A percentile compares a stretch with the other conserved stretches of the same genome.
Conservation (phyloP, 1,140 invertebrate species). For the Drosophila bocqueti region DNA sequence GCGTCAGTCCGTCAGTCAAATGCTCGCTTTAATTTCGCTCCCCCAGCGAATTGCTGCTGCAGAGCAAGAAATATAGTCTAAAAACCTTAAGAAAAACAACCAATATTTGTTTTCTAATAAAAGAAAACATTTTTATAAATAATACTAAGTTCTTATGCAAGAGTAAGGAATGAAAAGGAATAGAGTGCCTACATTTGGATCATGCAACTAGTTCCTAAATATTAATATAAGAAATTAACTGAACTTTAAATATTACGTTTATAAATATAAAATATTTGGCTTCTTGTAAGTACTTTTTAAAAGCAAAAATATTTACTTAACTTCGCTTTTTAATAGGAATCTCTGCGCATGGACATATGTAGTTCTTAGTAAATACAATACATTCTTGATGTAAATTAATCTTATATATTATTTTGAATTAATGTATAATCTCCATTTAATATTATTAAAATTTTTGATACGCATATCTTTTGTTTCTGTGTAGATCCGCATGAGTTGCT, state of each 20-base stretch:
- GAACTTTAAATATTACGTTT: not conserved
- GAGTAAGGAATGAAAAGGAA: too few relatives aligned
- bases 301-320: not conserved
- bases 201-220: not conserved
- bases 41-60: slow-evolving; percentile 9
- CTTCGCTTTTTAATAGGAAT: too few relatives aligned
- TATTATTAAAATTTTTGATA: not conserved
- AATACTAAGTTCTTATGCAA: not conserved
- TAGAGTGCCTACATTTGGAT: not conserved
- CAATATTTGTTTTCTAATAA: too few relatives aligned
- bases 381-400: not conserved
- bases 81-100: not conserved
- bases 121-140: not conserved
- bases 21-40: slow-evolving; percentile 48
- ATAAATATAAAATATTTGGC: too few relatives aligned
- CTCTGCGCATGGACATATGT: too few relatives aligned
- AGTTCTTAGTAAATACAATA: too few relatives aligned
- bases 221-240: not conserved
- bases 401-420: not conserved
- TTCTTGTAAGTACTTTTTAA: not conserved
- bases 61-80: not conserved
- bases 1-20: slow-evolving; percentile 61
- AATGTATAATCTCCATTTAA: not conserved
- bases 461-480: not conserved
- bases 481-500: slow-evolving; percentile 26